Conservation (phyloP, 2,888 invertebrate species). For the Caprella mutica region DNA sequence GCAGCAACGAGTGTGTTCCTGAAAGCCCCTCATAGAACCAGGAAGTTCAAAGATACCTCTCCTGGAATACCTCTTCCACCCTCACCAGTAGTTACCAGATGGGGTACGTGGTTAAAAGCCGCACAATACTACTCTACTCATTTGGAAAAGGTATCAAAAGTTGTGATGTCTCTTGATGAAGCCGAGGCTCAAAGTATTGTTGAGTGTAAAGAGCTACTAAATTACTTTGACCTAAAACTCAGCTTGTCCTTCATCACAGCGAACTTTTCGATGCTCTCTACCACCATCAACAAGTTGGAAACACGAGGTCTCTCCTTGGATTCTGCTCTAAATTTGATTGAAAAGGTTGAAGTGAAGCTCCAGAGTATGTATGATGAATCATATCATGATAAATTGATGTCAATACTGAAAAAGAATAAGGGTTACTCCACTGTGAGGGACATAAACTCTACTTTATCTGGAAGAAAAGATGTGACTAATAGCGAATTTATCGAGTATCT, state of each 20-base stretch:
- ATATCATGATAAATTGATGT: not conserved
- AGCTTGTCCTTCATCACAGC: not conserved
- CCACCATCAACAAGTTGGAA: constrained; percentile 3
- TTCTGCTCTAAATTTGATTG: not conserved
- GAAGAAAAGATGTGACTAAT: not conserved
- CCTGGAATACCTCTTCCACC: not conserved
- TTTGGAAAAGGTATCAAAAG: not conserved
- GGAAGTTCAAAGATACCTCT: not conserved
- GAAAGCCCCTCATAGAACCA: not conserved
- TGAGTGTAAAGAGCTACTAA: constrained; percentile 1
- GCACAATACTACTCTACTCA: not conserved
- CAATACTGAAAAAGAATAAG: not conserved
- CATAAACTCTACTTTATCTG: not conserved
- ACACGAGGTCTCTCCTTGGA: not conserved
- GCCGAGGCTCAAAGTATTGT: not conserved
- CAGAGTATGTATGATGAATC: not conserved
- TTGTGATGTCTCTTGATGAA: not conserved
- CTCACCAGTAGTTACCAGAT: constrained; percentile 1
- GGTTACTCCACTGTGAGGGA: not conserved
- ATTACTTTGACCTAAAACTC: not conserved
- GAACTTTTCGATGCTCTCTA: not conserved
- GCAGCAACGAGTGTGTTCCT: not conserved
- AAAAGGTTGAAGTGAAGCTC: not conserved
- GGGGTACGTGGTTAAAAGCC: constrained; percentile 5
- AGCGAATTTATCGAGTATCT: not conserved